Conservation (phyloP, 2,888 invertebrate genomes). For the Bombylius major region DNA sequence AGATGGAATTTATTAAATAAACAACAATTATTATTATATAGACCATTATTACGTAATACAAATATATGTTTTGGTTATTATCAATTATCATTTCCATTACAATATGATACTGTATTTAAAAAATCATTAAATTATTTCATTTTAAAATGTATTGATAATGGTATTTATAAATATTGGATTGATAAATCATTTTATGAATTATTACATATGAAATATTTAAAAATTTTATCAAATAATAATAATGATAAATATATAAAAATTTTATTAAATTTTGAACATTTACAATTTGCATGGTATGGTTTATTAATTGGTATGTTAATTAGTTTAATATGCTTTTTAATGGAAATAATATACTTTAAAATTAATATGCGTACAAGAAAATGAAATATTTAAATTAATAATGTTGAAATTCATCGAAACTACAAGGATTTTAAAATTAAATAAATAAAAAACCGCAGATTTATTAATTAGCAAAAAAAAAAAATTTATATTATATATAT, state of each 20-base stretch:
- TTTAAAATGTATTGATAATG: neutral
- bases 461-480: too few species aligned
- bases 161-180: slow-evolving; percentile 1
- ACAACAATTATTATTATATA: slow-evolving; percentile 1
- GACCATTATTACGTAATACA: neutral
- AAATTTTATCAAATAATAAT: neutral
- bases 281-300: neutral
- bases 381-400: too few species aligned
- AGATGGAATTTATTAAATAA: slow-evolving; percentile 1
- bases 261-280: neutral
- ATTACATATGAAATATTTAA: neutral
- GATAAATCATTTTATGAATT: slow-evolving; percentile 1
- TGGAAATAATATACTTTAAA: neutral
- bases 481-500: too few species aligned
- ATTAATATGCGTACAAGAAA: too few species aligned
- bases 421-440: too few species aligned
- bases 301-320: neutral
- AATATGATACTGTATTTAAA: slow-evolving; percentile 1
- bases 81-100: slow-evolving; percentile 3
- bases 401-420: too few species aligned
- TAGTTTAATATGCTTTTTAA: neutral
- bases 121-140: slow-evolving; percentile 1
- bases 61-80: slow-evolving; percentile 2
- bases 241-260: neutral
- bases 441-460: too few species aligned